These are phyloP conservation scores for Leptoclinus maculatus DNA, from an alignment of 2,797 vertebrate species.

Conservation along the genomic window DNA sequence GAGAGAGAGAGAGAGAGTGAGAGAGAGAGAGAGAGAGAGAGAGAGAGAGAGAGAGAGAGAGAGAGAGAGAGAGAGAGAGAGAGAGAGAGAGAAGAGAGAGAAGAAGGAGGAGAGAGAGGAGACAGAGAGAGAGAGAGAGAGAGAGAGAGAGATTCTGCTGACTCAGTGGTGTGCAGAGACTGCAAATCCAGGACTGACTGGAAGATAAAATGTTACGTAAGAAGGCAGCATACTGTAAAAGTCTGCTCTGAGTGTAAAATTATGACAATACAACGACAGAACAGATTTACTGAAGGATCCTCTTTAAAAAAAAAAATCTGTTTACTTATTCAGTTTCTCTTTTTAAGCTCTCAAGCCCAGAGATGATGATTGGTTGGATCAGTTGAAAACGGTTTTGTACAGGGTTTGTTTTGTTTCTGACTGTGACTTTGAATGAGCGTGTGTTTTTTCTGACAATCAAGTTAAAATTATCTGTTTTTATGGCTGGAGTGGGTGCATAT, in stretches of 20 bases:
- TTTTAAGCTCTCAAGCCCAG: not conserved
- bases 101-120: not conserved
- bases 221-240: not conserved
- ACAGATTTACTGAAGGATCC: not conserved
- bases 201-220: constrained; percentile 23
- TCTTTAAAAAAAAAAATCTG: not conserved
- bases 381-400: not conserved
- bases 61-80: not conserved
- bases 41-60: not conserved
- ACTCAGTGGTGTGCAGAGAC: constrained; percentile 37
- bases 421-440: not conserved
- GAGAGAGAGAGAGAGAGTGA: not conserved
- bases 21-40: not conserved
- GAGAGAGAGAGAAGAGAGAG: not conserved
- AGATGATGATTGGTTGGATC: not conserved
- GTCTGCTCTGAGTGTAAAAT: not conserved
- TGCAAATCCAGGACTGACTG: constrained; percentile 32
- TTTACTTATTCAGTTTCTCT: not conserved
- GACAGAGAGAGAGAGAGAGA: not conserved
- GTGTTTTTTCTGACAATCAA: not conserved
- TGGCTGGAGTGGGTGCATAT: not conserved
- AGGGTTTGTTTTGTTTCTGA: not conserved
- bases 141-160: constrained; percentile 20
- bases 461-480: not conserved
- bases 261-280: not conserved